Evolutionary conservation across 2,797 vertebrate species (phyloP), one percentile per base, ranked within the genome.

Genomic region (Agapornis canus): DNA sequence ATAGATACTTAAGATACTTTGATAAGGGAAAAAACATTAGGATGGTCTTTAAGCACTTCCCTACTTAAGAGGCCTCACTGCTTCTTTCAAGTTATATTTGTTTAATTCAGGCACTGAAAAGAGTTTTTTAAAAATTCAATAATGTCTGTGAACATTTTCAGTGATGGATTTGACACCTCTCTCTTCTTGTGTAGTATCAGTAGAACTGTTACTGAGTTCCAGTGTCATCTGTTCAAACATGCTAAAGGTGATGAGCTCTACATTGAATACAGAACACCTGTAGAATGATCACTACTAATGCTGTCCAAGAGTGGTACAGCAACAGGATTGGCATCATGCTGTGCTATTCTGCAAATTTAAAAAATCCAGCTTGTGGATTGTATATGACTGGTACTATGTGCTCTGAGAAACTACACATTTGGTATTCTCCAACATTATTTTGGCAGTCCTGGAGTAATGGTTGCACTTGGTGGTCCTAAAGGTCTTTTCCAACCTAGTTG

Each of bases 1-100:
- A 60, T 66, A 92, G 81, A 95, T 87, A 89, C 22, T 78, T 87
- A 89, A 93, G 59, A 82, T 69, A 84, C 17, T 92, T 80, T 66
- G 43, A 76, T 82, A 95, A 66, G 60, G 12, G n/a, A 73, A 92
- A 81, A 94, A 61, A 56, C 47, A 4, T 89, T 84, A 92, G 45
- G 39, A 76, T 71, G 39, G n/a, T 85, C 81, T 89, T 89, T 82
- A 91, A 80, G 71, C 39, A 82, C 15, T 72, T 92, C 70, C 75
- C 86, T 59, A 79, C 15, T 86, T n/a, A 82, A 54, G 9, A 49
- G 39, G 7, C 20, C 54, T 76, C 35, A 31, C 40, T 42, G 40
- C 29, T 86, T 76, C 45, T 71, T 91, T 77, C 40, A 52, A 76
- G 40, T 68, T 80, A 12, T 10, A 57, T 66, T 83, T 51, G 16